Base-by-base conservation (phyloP, 2,888 invertebrate genomes). In the Pocota personata region DNA sequence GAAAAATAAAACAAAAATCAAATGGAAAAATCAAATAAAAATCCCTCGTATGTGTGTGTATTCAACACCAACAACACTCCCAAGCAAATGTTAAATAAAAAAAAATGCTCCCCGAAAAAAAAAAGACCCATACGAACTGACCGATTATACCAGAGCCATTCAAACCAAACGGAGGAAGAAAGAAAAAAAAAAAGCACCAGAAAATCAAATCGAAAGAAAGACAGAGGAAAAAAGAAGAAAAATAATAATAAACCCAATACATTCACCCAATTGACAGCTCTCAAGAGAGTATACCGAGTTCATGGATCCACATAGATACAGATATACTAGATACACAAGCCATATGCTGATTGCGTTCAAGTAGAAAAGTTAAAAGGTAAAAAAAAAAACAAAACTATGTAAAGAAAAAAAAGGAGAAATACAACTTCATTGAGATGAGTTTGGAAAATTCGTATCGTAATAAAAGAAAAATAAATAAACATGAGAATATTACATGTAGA, bases 381-480 rank as follows among this genome's bases (percentile, higher is more conserved):
- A 37, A 35, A 43, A 43, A 27, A 21, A n/a, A n/a, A n/a, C n/a
- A n/a, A n/a, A n/a, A n/a, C n/a, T n/a, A n/a, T n/a, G n/a, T n/a
- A n/a, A n/a, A 46, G 12, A 46, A 35, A 58, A 24, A 37, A 27
- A 50, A 50, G 4, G 27, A 66, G 21, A 48, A 79, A 50, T 67
- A 73, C 58, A 72, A 80, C 55, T 50, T 77, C 48, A 86, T 82
- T 82, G 50, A 77, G 71, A 72, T 67, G 67, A 55, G 48, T 52
- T 76, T 71, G 58, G 66, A 80, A 80, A 86, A 79, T 67, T 55
- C 46, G 43, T 60, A 76, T 55, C 46, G 43, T 60, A 76, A 57
- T 50, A 62, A 69, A 78, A 66, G 14, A 73, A 66, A 67, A 52
- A 37, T 21, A 16, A 40, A 78, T 60, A 72, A 73, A 69, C 66